Evolutionary conservation across 1,140 invertebrate genomes (phyloP).

Genomic region (Drosophila kohkoa): DNA sequence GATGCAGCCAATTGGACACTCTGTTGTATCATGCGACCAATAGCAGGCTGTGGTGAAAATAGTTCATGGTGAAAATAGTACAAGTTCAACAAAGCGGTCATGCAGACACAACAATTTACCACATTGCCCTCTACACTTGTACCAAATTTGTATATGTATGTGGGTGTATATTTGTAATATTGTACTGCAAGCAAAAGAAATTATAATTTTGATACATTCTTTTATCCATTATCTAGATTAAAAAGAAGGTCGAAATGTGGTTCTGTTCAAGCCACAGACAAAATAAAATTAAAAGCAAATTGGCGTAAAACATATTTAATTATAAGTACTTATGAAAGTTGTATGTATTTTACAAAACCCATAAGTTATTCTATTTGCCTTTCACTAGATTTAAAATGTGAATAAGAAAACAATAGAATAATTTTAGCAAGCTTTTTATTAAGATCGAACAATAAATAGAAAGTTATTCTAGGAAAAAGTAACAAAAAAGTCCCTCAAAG

Average conservation of each 20-base stretch:
- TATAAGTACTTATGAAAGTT: no score
- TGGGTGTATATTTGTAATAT: not conserved
- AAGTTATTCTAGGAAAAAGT: no score
- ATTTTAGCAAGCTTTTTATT: no score
- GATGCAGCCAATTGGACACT: constrained; percentile 15
- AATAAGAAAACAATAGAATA: no score
- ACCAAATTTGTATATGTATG: not conserved
- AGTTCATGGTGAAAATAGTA: not conserved
- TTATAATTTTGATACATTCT: not conserved
- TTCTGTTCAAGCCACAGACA: no score
- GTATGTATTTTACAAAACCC: no score
- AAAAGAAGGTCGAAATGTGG: constrained; percentile 1
- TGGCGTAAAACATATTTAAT: not conserved
- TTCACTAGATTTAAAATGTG: no score
- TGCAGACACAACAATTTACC: constrained; percentile 9
- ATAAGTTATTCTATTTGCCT: no score
- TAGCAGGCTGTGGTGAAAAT: constrained; percentile 23
- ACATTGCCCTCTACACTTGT: constrained; percentile 1
- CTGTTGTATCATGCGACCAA: constrained; percentile 11
- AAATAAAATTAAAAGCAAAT: not conserved
- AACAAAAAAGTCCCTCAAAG: no score
- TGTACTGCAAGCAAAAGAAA: not conserved
- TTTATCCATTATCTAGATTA: constrained; percentile 13
- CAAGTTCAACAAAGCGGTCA: not conserved
- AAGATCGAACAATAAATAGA: no score